phyloP scores from a whole-genome alignment of 2,888 invertebrate genomes.

The Julus scandinavius region DNA sequence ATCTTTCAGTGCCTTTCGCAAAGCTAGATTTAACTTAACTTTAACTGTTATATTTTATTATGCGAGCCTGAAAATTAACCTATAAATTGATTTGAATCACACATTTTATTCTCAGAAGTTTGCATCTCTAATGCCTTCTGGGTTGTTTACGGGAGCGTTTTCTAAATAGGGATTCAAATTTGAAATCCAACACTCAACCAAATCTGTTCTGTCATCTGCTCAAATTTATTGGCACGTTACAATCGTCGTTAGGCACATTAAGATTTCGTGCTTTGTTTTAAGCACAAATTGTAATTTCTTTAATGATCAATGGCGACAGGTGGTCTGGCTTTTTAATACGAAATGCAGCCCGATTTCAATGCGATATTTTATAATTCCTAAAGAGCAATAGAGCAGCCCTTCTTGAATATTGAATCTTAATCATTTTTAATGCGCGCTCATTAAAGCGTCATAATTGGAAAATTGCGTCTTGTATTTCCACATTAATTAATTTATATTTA shows the following conservation, averaged over 20 bases:
- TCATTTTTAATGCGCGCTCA: neutral
- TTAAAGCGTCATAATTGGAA: constrained; percentile 3
- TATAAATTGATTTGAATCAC: constrained; percentile 20
- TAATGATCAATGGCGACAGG: constrained; percentile 22
- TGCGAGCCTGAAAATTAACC: neutral
- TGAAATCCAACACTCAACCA: neutral
- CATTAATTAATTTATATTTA: neutral
- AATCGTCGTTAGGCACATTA: neutral
- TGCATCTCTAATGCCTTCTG: neutral
- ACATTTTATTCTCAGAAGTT: neutral
- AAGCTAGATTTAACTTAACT: neutral
- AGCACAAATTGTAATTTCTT: neutral
- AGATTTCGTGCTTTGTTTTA: neutral
- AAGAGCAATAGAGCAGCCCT: neutral
- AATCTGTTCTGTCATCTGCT: neutral
- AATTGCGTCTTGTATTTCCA: neutral
- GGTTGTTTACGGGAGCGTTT: neutral
- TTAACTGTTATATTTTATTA: neutral
- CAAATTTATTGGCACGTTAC: neutral
- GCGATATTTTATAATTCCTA: neutral
- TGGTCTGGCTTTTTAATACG: neutral
- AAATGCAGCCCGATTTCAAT: neutral
- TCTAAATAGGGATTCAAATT: neutral
- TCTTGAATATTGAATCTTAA: constrained; percentile 12
- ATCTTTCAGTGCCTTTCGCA: neutral